These are phyloP conservation scores for Drosophila nikananu DNA, from an alignment of 1,140 invertebrate species.

Conservation along the genomic window DNA sequence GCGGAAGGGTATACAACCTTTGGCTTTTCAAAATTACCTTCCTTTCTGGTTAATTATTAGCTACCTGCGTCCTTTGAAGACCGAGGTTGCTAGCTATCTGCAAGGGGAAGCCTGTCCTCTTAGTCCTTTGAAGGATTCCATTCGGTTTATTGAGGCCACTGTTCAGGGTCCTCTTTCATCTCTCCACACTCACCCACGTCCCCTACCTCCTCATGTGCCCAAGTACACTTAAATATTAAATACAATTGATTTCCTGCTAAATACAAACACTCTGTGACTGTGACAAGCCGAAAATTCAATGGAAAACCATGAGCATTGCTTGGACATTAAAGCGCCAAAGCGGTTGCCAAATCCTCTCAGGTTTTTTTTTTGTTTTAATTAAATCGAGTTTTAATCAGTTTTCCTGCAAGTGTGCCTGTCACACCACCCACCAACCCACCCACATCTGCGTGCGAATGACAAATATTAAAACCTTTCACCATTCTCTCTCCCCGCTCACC, in stretches of 20 bases:
- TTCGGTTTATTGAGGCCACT: conserved; percentile 21
- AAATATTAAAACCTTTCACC: conserved; percentile 68
- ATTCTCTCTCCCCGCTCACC: conserved; percentile 17
- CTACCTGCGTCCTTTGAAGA: neutral
- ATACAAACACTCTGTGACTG: neutral
- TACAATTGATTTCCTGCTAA: neutral
- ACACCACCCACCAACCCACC: neutral
- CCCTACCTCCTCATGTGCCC: neutral
- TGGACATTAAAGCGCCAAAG: too few relatives aligned
- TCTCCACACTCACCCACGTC: neutral
- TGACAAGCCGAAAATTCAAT: neutral
- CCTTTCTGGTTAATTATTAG: neutral
- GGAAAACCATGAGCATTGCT: neutral
- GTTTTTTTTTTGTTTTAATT: neutral
- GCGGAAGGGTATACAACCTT: too few relatives aligned
- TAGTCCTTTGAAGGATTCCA: conserved; percentile 4
- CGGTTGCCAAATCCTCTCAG: neutral
- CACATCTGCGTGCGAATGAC: conserved; percentile 32
- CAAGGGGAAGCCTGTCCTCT: too few relatives aligned
- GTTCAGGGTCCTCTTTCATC: neutral
- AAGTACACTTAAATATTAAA: neutral
- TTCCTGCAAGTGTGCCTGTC: neutral
- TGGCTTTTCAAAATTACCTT: neutral
- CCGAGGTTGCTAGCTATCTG: too few relatives aligned
- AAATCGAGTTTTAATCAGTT: neutral